phyloP scores from a whole-genome alignment of 37 sponge, comb jelly and placozoan species.

The Petrosia ficiformis region DNA sequence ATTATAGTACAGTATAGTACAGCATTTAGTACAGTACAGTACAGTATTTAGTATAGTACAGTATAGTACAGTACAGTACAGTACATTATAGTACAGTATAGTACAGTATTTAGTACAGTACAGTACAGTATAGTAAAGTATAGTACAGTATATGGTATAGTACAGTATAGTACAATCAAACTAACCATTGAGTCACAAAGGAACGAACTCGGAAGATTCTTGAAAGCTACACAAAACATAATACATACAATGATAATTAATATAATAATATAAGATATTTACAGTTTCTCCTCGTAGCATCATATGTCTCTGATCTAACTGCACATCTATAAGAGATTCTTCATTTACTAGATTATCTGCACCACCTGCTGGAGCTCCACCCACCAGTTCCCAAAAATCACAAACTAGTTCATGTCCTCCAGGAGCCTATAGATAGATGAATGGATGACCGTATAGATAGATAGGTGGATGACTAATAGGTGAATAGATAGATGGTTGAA shows the following conservation, averaged over 20 bases:
- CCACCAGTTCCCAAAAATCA: conserved; percentile 97
- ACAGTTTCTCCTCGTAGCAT: conserved; percentile 92
- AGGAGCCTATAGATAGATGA: conserved; percentile 73
- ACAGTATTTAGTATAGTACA: too few species aligned
- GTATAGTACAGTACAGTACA: too few species aligned
- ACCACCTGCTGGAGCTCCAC: conserved; percentile 90
- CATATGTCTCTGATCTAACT: conserved; percentile 90
- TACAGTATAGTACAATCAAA: neutral
- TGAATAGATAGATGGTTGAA: too few species aligned
- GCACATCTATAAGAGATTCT: conserved; percentile 75
- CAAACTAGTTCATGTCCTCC: conserved; percentile 92
- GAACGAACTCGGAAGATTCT: conserved; percentile 79
- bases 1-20: too few species aligned
- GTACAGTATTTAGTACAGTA: too few species aligned
- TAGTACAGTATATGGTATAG: too few species aligned
- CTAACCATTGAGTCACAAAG: conserved; percentile 61
- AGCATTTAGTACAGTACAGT: too few species aligned
- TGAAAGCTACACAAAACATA: conserved; percentile 50
- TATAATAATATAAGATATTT: neutral
- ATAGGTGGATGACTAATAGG: neutral
- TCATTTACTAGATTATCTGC: conserved; percentile 91
- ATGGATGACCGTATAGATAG: neutral
- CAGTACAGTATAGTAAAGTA: neutral
- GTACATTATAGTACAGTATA: too few species aligned
- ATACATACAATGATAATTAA: neutral